phyloP scores from a whole-genome alignment of 2,113 vertebrate species.

The Boulengeromyrus knoepffleri region DNA sequence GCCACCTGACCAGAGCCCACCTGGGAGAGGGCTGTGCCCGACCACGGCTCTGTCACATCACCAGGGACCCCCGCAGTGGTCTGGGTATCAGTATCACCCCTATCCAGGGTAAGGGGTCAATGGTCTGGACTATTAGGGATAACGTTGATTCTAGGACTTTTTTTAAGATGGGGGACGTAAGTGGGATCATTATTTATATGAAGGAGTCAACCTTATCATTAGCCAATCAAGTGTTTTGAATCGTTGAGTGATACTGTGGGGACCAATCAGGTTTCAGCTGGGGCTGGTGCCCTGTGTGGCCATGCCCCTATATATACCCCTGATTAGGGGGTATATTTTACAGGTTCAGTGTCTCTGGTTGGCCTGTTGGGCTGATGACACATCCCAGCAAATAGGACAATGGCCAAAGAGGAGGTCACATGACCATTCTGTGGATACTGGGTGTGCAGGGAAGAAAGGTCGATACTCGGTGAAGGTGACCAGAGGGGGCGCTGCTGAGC shows the following conservation, averaged over 20 bases:
- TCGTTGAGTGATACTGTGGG: too few relatives aligned
- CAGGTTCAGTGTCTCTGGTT: neutral
- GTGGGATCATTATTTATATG: neutral
- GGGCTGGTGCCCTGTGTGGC: neutral
- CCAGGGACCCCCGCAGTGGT: conserved; percentile 50
- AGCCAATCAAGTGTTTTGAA: too few relatives aligned
- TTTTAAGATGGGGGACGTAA: neutral
- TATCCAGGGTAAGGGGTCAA: conserved; percentile 45
- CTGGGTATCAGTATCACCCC: conserved; percentile 68
- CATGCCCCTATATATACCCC: neutral
- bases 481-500: conserved; percentile 69
- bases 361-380: neutral
- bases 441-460: conserved; percentile 59
- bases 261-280: neutral
- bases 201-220: neutral
- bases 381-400: too few relatives aligned
- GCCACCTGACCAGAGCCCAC: conserved; percentile 17
- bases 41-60: conserved; percentile 71
- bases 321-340: neutral
- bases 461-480: conserved; percentile 63
- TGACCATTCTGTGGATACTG: neutral
- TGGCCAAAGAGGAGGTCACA: neutral
- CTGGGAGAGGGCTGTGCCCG: conserved; percentile 26
- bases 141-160: neutral
- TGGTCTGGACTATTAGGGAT: neutral